These are phyloP conservation scores for Liopterus haemorrhoidalis DNA, from an alignment of 2,888 invertebrate species.

Conservation along the genomic window DNA sequence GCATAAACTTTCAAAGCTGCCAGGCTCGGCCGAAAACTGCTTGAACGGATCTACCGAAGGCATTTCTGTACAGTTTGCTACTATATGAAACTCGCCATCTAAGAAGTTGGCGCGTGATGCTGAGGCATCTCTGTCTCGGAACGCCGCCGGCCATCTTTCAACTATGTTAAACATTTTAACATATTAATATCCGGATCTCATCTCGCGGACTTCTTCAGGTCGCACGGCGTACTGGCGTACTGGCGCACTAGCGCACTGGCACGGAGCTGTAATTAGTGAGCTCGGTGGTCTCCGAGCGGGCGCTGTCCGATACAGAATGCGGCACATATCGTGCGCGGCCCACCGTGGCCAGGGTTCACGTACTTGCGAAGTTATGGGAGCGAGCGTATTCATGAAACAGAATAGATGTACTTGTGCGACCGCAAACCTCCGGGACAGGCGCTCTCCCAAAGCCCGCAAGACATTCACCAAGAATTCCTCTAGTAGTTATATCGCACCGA, in stretches of 20 bases:
- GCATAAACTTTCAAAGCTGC: constrained; percentile 47
- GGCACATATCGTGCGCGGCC: constrained; percentile 1
- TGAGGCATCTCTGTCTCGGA: no score
- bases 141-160: constrained; percentile 38
- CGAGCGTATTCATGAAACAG: constrained; percentile 39
- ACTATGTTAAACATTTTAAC: constrained; percentile 46
- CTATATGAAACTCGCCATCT: no score
- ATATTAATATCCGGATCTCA: no score
- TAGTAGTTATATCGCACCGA: constrained; percentile 37
- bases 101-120: no score
- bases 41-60: constrained; percentile 42
- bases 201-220: no score
- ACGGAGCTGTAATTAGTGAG: no score
- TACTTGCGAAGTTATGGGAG: constrained; percentile 23
- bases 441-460: constrained; percentile 40
- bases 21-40: constrained; percentile 27
- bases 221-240: no score
- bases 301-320: constrained; percentile 5
- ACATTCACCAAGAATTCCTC: constrained; percentile 43
- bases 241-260: no score
- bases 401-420: constrained; percentile 45
- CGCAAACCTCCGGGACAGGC: constrained; percentile 46
- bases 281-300: no score
- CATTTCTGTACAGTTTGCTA: constrained; percentile 40
- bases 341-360: constrained; percentile 12